These are phyloP conservation scores for Dicaeum eximium DNA, from an alignment of 2,113 vertebrate genomes.

Conservation along the genomic window DNA sequence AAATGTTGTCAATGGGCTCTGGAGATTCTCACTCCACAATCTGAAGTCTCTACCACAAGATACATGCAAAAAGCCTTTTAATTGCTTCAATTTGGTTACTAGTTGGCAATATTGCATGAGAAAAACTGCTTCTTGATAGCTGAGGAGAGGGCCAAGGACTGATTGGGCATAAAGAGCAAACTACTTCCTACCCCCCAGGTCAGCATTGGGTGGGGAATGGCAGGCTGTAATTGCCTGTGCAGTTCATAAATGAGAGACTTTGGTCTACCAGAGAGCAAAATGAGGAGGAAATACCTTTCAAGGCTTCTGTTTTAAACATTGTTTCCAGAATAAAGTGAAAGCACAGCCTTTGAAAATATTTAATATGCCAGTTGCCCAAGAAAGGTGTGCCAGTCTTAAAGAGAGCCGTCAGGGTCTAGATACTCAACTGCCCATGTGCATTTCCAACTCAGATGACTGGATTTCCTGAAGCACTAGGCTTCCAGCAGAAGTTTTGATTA, in stretches of 20 bases:
- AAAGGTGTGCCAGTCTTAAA: not conserved
- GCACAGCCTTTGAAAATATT: not conserved
- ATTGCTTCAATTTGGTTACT: slow-evolving; percentile 2
- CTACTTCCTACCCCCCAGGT: not conserved
- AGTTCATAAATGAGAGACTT: not conserved
- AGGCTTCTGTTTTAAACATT: not conserved
- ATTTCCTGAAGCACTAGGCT: slow-evolving; percentile 12
- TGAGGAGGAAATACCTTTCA: not conserved
- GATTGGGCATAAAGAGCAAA: not conserved
- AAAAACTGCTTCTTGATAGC: not conserved
- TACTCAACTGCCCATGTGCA: not conserved
- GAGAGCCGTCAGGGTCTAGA: not conserved
- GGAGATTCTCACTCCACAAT: not conserved
- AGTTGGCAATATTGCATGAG: not conserved
- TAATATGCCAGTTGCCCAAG: not conserved
- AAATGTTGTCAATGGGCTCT: not conserved
- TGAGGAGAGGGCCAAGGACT: not conserved
- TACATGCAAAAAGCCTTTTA: not conserved
- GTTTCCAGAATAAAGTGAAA: not conserved
- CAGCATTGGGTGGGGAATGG: not conserved
- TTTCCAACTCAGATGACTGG: slow-evolving; percentile 13
- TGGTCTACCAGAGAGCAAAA: not conserved
- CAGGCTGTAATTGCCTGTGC: not conserved
- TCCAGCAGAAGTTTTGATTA: slow-evolving; percentile 36
- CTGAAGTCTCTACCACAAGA: not conserved